Percentiles rank a stretch among this genome's conserved stretches.
Conservation (phyloP, 2,797 vertebrate genomes). For the Garrulus glandarius region DNA sequence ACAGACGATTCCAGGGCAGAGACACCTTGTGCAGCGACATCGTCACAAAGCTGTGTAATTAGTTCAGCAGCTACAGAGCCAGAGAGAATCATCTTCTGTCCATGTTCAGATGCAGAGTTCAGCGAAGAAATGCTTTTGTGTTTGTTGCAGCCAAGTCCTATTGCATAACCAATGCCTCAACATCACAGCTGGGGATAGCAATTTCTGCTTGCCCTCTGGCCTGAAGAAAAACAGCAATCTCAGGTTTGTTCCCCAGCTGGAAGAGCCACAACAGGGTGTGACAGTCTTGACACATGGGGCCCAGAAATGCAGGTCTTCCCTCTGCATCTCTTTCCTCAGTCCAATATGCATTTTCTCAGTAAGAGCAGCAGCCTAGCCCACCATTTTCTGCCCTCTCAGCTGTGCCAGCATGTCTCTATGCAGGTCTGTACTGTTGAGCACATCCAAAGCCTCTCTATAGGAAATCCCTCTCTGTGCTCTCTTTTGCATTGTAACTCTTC, state of each 20-base stretch:
- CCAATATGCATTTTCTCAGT: neutral
- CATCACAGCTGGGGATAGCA: neutral
- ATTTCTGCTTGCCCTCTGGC: neutral
- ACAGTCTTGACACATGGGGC: neutral
- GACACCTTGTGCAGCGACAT: neutral
- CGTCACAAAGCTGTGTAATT: conserved; percentile 24
- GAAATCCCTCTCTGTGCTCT: neutral
- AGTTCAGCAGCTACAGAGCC: conserved; percentile 15
- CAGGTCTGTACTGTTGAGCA: neutral
- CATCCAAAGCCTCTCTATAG: neutral
- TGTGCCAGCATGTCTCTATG: neutral
- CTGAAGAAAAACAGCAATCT: neutral
- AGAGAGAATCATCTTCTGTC: neutral
- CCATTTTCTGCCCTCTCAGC: neutral
- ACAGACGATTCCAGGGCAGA: neutral
- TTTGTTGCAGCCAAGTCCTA: neutral
- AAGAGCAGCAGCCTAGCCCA: neutral
- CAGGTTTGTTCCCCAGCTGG: neutral
- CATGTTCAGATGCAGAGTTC: neutral
- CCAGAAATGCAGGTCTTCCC: neutral
- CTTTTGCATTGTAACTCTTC: neutral
- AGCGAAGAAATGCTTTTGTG: neutral
- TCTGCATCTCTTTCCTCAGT: neutral
- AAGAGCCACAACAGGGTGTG: neutral
- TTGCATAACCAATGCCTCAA: neutral